Evolutionary conservation across 2,888 invertebrate genomes (phyloP), one percentile per base, ranked within the genome.

Genomic region (Acholoe squamosa): DNA sequence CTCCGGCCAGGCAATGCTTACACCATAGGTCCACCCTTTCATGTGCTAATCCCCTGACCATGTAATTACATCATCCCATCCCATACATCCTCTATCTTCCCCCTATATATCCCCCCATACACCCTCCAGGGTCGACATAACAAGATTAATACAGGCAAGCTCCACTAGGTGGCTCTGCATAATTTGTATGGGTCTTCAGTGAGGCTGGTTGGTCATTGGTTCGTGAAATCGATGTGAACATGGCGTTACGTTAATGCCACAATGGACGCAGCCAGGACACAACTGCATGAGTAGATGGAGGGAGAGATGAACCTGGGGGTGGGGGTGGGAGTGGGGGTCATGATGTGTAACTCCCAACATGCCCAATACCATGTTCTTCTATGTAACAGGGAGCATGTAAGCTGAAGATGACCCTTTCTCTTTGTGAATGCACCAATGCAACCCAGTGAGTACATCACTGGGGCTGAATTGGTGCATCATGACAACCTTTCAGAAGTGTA

Each of bases 201-300:
- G 14, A 28, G 28, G 14, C n/a, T 71, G 71, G 71, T 25, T 5
- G 71, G 71, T 71, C 71, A 71, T 0, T 71, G 71, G 71, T 25
- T 28, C 71, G 71, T 71, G 71, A 71, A 71, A 71, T 71, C 71
- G 71, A 71, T 71, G 71, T 25, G 71, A 61, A 71, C 71, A 28
- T 28, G 1, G 71, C 5, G 31, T 71, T 71, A 71, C 71, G 71
- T 71, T 71, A 71, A 71, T 71, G 12, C 71, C 71, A 71, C 71
- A 71, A 71, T 71, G 71, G 71, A 28, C 71, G 5, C 0, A 3
- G 28, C 25, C 7, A 25, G 31, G 28, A 28, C 28, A 43, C 43
- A 7, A 43, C 43, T 19, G 77, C 7, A 31, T 31, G 77, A 31
- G 28, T 19, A 31, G 25, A n/a, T 7, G 77, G 77, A 77, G 34